Base-by-base conservation (phyloP, 2,888 invertebrate species). In the Drosophila limbata region DNA sequence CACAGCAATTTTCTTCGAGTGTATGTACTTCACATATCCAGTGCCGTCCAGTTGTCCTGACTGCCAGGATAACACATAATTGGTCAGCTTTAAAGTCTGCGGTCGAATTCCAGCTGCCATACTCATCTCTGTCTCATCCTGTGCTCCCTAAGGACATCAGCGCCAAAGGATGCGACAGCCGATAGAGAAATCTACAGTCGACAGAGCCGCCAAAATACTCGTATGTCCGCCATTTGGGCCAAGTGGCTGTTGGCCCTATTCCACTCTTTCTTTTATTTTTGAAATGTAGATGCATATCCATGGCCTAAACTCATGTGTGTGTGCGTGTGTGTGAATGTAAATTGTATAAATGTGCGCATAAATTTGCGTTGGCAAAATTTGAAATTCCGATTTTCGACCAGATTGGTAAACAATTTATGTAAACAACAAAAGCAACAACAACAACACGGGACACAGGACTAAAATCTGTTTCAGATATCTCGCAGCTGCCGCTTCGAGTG, bases 321-420 rank as follows among this genome's bases (percentile, higher is more conserved):
- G 57, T 65, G 55, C 53, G 45, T 69, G 53, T 84, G 81, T 73
- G 68, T 63, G 67, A 57, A 83, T 88, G 88, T 88, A 86, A 84
- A 84, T 88, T 84, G 84, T 84, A 77, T 82, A 88, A 86, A 84
- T 88, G 88, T 88, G 84, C 82, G 87, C 82, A 81, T 87, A 84
- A 79, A 84, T 88, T 87, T 87, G 73, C 72, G 77, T 78, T 80
- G 80, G 76, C 72, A 74, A 85, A 89, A 90, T 89, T 89, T 90
- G 89, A 89, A 89, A 90, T 90, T 89, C 88, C 89, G 90, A 90
- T 89, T 87, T 88, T 86, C 82, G 79, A 85, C 79, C 81, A 89
- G 90, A 89, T 90, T 90, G 90, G 90, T 87, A 89, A 89, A 89
- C 90, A 89, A 87, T 90, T 88, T 89, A 88, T 85, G 83, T 88